Evolutionary conservation across 2,113 vertebrate species (phyloP).

Genomic region (Phalacrocorax aristotelis): DNA sequence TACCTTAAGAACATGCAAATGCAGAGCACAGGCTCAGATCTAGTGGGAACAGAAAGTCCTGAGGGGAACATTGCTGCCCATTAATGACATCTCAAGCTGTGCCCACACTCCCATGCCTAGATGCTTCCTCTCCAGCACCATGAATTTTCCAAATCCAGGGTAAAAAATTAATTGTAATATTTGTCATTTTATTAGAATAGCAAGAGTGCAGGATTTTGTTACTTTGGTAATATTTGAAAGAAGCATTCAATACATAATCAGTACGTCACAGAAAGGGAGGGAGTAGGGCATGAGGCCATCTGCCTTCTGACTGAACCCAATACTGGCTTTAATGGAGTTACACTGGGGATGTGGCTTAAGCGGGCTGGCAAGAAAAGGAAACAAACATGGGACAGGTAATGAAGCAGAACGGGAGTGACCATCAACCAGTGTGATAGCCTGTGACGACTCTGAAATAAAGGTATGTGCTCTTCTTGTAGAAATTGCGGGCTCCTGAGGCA

Average conservation of each 20-base stretch:
- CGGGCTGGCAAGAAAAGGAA: neutral
- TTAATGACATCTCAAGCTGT: neutral
- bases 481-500: slow-evolving; percentile 27
- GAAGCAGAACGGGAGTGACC: slow-evolving; percentile 21
- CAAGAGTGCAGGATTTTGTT: neutral
- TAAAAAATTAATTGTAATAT: neutral
- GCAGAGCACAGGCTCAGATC: neutral
- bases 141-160: neutral
- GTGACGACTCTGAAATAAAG: slow-evolving; percentile 19
- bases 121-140: neutral
- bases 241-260: neutral
- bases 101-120: neutral
- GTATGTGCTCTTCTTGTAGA: neutral
- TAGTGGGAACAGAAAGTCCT: neutral
- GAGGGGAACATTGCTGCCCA: neutral
- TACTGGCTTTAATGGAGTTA: neutral
- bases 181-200: neutral
- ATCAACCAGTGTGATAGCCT: neutral
- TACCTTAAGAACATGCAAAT: neutral
- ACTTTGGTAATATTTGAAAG: neutral
- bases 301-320: neutral
- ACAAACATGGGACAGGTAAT: slow-evolving; percentile 31
- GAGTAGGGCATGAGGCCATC: neutral
- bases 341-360: neutral
- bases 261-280: neutral